Conservation (phyloP, 2,797 vertebrate genomes). For the Manis crassicaudata region DNA sequence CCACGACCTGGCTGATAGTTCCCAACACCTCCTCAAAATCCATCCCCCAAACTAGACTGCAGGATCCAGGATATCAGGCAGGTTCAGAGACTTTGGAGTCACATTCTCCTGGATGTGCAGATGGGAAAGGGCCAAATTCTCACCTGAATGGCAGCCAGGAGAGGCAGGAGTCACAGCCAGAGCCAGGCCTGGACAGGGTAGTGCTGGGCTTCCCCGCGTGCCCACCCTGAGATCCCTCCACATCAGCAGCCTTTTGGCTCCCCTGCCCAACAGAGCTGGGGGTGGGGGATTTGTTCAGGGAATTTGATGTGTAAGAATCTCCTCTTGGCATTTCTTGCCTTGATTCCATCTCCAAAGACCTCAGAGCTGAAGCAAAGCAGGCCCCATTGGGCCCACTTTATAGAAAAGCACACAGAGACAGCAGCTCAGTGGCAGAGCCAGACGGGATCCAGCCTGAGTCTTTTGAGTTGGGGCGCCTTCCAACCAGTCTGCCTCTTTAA, state of each 20-base stretch:
- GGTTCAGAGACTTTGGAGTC: not conserved
- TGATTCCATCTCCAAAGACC: not conserved
- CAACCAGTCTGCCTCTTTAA: not conserved
- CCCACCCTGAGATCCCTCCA: not conserved
- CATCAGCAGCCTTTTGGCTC: no score
- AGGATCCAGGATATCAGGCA: not conserved
- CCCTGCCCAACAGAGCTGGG: not conserved
- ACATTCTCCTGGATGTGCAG: not conserved
- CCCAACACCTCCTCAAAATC: not conserved
- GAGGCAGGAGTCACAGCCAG: no score
- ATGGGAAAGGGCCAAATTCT: not conserved
- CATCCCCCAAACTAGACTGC: not conserved
- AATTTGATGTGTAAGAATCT: not conserved
- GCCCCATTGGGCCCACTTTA: not conserved
- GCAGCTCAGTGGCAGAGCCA: not conserved
- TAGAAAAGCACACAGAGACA: not conserved
- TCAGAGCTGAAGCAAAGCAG: not conserved
- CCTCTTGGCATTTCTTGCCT: not conserved
- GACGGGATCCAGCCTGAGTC: not conserved
- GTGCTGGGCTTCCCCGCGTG: not conserved
- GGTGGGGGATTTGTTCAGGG: not conserved
- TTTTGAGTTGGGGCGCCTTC: not conserved
- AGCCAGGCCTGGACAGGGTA: not conserved
- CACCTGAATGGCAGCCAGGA: not conserved
- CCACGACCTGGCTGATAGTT: not conserved